phyloP scores from a whole-genome alignment of 1,140 invertebrate genomes.

The Ruditapes philippinarum region DNA sequence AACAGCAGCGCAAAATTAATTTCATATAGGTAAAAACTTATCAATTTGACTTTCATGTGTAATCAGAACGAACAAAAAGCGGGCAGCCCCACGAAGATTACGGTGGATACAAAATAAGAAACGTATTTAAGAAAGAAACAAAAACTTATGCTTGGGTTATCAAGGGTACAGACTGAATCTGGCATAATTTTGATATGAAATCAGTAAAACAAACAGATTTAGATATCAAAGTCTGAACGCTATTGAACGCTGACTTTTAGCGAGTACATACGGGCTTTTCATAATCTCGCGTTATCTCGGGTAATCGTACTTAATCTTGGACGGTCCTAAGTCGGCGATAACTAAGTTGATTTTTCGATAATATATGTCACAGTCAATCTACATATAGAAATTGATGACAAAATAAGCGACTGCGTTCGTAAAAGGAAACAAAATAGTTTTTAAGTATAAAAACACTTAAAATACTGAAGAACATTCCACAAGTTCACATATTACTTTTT shows the following conservation, averaged over 20 bases:
- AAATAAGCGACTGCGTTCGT: slow-evolving; percentile 45
- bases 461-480: too few relatives aligned
- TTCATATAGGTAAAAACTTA: slow-evolving; percentile 38
- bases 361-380: slow-evolving; percentile 61
- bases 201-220: slow-evolving; percentile 67
- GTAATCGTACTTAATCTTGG: slow-evolving; percentile 54
- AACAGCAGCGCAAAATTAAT: slow-evolving; percentile 29
- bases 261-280: slow-evolving; percentile 41
- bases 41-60: background rate
- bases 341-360: slow-evolving; percentile 54
- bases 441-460: background rate
- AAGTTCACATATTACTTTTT: too few relatives aligned
- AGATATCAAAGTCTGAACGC: slow-evolving; percentile 52
- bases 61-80: slow-evolving; percentile 23
- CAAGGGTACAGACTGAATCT: slow-evolving; percentile 27
- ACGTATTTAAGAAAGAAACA: slow-evolving; percentile 6
- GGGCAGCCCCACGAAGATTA: slow-evolving; percentile 29
- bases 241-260: slow-evolving; percentile 47
- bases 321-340: slow-evolving; percentile 51
- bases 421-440: slow-evolving; percentile 8
- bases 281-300: slow-evolving; percentile 63
- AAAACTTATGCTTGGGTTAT: slow-evolving; percentile 47
- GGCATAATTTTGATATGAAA: slow-evolving; percentile 59
- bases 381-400: slow-evolving; percentile 64
- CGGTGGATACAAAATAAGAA: slow-evolving; percentile 11